Base-by-base conservation (phyloP, 2,113 vertebrate genomes). In the Xyliphius kryptos region DNA sequence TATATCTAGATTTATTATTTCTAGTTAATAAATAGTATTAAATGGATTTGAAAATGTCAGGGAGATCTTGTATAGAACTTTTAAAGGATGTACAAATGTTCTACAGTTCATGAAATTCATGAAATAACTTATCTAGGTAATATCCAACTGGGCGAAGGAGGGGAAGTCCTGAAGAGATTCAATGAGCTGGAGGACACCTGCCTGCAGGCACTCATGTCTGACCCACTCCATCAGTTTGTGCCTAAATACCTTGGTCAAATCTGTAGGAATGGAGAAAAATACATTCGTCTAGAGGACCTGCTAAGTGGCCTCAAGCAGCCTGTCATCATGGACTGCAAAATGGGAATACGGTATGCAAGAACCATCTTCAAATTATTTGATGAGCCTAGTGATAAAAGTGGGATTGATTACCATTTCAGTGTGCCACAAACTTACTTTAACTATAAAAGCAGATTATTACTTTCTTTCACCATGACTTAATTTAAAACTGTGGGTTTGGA, bases 291-390 rank as follows among this genome's bases (percentile, higher is more conserved):
- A 67, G 85, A 90, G 43, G 89, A 91, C 62, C 77, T 91, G 46
- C 80, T 91, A 44, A 75, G 72, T 0, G 87, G 88, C 13, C 80
- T 90, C 10, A 82, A 74, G 26, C 71, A 64, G 44, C 89, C 89
- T 0, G 77, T 85, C 66, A 88, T 90, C 69, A 86, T 88, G 86
- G 86, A 87, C 79, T 86, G 84, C 75, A 88, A 87, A 76, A 87
- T 88, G 84, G 86, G 86, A 60, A 72, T 86, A 53, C 77, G 85
- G 86, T 87, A 71, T 1, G 61, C 16, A 44, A 19, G 2, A n/a
- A 36, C 12, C 40, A 11, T n/a, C n/a, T n/a, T n/a, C n/a, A n/a
- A n/a, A n/a, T n/a, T n/a, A n/a, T n/a, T n/a, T n/a, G n/a, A n/a
- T n/a, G n/a, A n/a, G n/a, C n/a, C n/a, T n/a, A n/a, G n/a, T n/a